Percentiles rank a stretch among this genome's conserved stretches.
Evolutionary conservation across 2,113 vertebrate genomes (phyloP).

Genomic region (Calidris pugnax): DNA sequence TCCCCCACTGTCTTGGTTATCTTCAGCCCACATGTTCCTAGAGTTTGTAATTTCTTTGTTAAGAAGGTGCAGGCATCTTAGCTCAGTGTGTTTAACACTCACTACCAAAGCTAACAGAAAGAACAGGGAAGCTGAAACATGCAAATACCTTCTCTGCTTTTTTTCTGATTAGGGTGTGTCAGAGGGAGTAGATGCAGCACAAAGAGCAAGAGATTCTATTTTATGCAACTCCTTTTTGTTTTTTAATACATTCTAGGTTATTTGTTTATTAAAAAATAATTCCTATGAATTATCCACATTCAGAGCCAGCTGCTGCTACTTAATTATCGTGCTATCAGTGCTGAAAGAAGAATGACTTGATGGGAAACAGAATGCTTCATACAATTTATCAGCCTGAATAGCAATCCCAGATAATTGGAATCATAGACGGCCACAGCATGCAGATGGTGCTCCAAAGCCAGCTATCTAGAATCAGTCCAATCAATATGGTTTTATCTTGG

Average conservation of each 20-base stretch:
- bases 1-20: neutral
- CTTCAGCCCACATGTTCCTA: neutral
- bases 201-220: neutral
- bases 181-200: neutral
- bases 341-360: neutral
- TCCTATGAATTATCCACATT: conserved; percentile 26
- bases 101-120: neutral
- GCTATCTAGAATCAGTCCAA: neutral
- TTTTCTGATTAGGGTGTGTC: neutral
- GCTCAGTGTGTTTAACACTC: neutral
- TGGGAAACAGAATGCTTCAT: conserved; percentile 41
- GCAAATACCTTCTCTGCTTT: neutral
- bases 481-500: conserved; percentile 18
- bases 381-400: conserved; percentile 20
- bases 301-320: neutral
- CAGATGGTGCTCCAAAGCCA: conserved; percentile 30
- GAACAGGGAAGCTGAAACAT: neutral
- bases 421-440: neutral
- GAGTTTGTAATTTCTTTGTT: neutral
- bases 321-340: conserved; percentile 37
- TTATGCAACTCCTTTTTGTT: neutral
- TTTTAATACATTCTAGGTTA: neutral
- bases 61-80: neutral
- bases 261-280: conserved; percentile 53
- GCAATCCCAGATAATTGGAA: conserved; percentile 24